phyloP scores from a whole-genome alignment of 2,113 vertebrate genomes.

The Channa maculata region DNA sequence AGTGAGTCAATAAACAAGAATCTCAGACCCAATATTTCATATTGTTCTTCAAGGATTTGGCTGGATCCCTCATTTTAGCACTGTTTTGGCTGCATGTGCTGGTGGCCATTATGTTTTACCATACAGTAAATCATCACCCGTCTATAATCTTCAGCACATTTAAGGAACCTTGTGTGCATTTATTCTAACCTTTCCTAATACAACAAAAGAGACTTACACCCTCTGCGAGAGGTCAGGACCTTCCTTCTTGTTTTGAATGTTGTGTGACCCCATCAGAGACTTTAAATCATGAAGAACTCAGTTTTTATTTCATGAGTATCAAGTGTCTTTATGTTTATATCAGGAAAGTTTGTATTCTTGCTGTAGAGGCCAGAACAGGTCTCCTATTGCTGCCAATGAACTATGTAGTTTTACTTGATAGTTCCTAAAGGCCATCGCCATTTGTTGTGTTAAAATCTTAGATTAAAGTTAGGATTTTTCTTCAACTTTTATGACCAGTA shows the following conservation, averaged over 20 bases:
- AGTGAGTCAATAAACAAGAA: conserved; percentile 36
- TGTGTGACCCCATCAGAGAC: conserved; percentile 16
- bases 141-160: conserved; percentile 23
- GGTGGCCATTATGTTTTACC: conserved; percentile 23
- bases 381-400: conserved; percentile 7
- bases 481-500: background rate
- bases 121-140: conserved; percentile 17
- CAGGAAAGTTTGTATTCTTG: conserved; percentile 14
- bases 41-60: conserved; percentile 22
- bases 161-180: conserved; percentile 11
- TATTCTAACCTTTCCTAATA: conserved; percentile 13
- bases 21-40: conserved; percentile 18
- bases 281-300: conserved; percentile 28
- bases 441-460: conserved; percentile 11
- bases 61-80: background rate
- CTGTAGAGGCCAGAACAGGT: background rate
- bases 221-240: conserved; percentile 1
- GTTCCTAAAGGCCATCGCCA: background rate
- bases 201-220: background rate
- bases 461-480: background rate
- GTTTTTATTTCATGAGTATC: conserved; percentile 15
- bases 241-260: conserved; percentile 13
- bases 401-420: background rate
- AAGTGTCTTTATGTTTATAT: conserved; percentile 11
- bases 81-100: conserved; percentile 27